A percentile compares a stretch with the other conserved stretches of the same genome.
Evolutionary conservation across 1,140 invertebrate species (phyloP).

Genomic region (Brachionus sp.): DNA sequence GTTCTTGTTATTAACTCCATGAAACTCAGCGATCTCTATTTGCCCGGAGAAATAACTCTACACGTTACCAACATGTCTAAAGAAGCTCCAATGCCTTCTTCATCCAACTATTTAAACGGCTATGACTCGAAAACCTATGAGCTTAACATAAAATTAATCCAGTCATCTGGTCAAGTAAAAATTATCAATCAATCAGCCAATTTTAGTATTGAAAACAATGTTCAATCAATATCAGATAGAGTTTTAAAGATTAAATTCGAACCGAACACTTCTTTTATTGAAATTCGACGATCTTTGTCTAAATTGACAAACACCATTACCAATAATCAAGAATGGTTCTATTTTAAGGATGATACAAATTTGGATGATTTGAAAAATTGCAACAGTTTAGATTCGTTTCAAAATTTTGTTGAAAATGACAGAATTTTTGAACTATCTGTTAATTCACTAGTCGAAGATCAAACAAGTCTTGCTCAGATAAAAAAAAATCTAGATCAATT

Average conservation of each 20-base stretch:
- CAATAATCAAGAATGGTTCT: slow-evolving; percentile 32
- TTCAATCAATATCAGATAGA: neutral
- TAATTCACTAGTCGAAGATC: slow-evolving; percentile 4
- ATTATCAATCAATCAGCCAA: slow-evolving; percentile 1
- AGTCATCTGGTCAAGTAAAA: neutral
- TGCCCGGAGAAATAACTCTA: neutral
- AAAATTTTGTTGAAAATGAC: neutral
- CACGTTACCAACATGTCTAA: neutral
- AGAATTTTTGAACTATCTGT: neutral
- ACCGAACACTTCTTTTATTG: neutral
- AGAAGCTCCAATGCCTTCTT: neutral
- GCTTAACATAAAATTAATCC: neutral
- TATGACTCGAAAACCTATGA: slow-evolving; percentile 18
- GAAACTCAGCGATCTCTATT: slow-evolving; percentile 7
- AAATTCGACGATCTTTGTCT: neutral
- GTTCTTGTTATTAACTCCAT: neutral
- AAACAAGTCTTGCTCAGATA: neutral
- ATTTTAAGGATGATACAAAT: neutral
- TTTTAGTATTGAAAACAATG: neutral
- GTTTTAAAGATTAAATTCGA: neutral
- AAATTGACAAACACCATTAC: slow-evolving; percentile 25
- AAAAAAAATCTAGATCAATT: slow-evolving; percentile 11
- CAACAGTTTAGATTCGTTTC: neutral
- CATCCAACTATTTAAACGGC: neutral
- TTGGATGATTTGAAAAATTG: slow-evolving; percentile 3